Evolutionary conservation across 2,888 invertebrate genomes (phyloP).

Genomic region (Drosophila mimetica): DNA sequence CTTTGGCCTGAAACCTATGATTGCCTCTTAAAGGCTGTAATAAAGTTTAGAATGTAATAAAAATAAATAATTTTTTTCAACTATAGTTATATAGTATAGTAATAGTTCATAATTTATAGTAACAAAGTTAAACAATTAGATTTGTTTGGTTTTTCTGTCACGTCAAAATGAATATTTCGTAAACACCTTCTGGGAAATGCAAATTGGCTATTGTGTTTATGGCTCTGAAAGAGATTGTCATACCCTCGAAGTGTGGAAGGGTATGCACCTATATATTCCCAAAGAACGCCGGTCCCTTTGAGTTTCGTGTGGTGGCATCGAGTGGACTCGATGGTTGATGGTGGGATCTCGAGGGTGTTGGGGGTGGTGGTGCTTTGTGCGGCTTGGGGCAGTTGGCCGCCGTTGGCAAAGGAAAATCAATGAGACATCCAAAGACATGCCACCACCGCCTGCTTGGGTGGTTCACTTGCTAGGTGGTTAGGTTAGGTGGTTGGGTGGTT

Average conservation of each 20-base stretch:
- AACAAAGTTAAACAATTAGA: no score
- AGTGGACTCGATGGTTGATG: slow-evolving; percentile 6
- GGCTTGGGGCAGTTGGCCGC: slow-evolving; percentile 25
- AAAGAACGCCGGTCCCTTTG: slow-evolving; percentile 25
- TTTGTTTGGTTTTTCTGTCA: no score
- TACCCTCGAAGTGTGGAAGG: background rate
- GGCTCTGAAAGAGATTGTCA: background rate
- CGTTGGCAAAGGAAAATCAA: slow-evolving; percentile 41
- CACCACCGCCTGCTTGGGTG: slow-evolving; percentile 9
- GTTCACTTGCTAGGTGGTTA: slow-evolving; percentile 16
- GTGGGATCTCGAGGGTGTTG: background rate
- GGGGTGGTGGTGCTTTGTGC: slow-evolving; percentile 1
- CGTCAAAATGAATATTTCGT: background rate
- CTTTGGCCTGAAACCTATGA: background rate
- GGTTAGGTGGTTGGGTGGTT: background rate
- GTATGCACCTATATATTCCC: background rate
- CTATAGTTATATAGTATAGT: no score
- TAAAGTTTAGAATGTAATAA: background rate
- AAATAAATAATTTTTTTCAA: no score
- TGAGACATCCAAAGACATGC: slow-evolving; percentile 47
- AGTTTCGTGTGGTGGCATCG: slow-evolving; percentile 14
- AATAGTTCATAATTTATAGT: no score
- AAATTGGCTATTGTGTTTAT: slow-evolving; percentile 6
- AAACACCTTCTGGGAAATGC: slow-evolving; percentile 2
- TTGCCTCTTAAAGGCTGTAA: background rate